These are phyloP conservation scores for Zaprionus bogoriensis DNA, from an alignment of 2,888 invertebrate genomes.

Conservation along the genomic window DNA sequence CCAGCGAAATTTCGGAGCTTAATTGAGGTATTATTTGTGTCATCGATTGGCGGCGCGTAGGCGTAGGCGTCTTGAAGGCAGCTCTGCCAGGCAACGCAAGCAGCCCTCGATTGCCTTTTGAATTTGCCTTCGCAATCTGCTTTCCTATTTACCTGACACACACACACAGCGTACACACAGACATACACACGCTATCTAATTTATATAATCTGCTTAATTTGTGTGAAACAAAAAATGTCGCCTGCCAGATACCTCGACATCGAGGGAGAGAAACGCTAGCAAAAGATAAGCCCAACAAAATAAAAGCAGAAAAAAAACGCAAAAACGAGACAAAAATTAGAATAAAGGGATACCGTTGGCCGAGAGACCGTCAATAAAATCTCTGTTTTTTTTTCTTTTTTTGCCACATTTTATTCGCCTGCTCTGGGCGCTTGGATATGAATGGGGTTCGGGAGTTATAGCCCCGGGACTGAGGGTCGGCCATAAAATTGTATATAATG, in stretches of 20 bases:
- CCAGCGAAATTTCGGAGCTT: slow-evolving; percentile 36
- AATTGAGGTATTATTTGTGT: slow-evolving; percentile 75
- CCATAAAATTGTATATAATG: slow-evolving; percentile 69
- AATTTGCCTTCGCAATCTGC: slow-evolving; percentile 12
- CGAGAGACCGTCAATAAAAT: slow-evolving; percentile 66
- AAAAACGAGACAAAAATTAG: slow-evolving; percentile 42
- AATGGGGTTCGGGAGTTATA: slow-evolving; percentile 20
- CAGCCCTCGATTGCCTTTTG: not conserved
- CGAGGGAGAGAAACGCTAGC: not conserved
- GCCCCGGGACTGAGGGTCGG: slow-evolving; percentile 23
- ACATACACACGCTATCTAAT: slow-evolving; percentile 43
- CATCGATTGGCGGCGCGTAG: slow-evolving; percentile 55
- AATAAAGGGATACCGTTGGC: slow-evolving; percentile 42
- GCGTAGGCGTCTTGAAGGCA: not conserved
- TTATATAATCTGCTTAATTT: slow-evolving; percentile 70
- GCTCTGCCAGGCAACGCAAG: not conserved
- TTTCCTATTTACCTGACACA: slow-evolving; percentile 7
- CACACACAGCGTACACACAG: slow-evolving; percentile 17
- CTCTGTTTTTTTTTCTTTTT: too few species aligned
- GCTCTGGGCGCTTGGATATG: slow-evolving; percentile 57
- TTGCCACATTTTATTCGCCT: slow-evolving; percentile 63
- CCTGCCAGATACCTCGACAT: slow-evolving; percentile 8
- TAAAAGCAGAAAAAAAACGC: slow-evolving; percentile 13
- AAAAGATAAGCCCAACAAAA: slow-evolving; percentile 43
- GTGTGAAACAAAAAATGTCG: slow-evolving; percentile 42